Evolutionary conservation across 2,888 invertebrate species (phyloP), one percentile per base, ranked within the genome.

Genomic region (Microctonus hyperodae): DNA sequence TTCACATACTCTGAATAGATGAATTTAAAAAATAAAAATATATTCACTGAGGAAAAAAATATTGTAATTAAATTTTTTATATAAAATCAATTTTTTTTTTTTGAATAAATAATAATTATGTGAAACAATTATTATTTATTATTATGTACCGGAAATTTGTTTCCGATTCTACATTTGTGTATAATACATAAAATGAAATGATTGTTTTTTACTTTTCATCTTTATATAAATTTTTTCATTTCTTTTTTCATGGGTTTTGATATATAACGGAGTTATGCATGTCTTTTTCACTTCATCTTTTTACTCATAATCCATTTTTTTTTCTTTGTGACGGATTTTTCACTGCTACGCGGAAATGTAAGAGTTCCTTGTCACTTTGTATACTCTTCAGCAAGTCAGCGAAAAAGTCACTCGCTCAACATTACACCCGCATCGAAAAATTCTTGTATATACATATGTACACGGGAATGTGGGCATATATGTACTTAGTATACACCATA

Each of bases 341-440:
- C n/a, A 37, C 61, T 53, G 51, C 16, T 62, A 51, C 61, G 35
- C 31, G 33, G 61, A 51, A 62, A 62, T 51, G 51, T 62, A 51
- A 62, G 61, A 62, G 61, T 53, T 50, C 61, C 23, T 51, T 62
- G 61, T 62, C 61, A 62, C 61, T 62, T 62, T 33, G 50, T 20
- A 51, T 51, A 35, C 61, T 37, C 50, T 62, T 62, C 67, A 23
- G 33, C 25, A 28, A 67, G 61, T 67, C 67, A 67, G 62, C 67
- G 63, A 64, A 69, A 64, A 69, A 69, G 58, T 66, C 58, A 56
- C 61, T 63, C 56, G 33, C 51, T 69, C 64, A 61, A 61, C 65
- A 65, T 69, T 40, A 64, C 64, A 28, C 61, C 61, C 63, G 64
- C 60, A 64, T 67, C 23, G 64, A 57, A 44, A 63, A 61, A 53